These are phyloP conservation scores for Helicoverpa assulta DNA, from an alignment of 2,888 invertebrate genomes.

Conservation along the genomic window DNA sequence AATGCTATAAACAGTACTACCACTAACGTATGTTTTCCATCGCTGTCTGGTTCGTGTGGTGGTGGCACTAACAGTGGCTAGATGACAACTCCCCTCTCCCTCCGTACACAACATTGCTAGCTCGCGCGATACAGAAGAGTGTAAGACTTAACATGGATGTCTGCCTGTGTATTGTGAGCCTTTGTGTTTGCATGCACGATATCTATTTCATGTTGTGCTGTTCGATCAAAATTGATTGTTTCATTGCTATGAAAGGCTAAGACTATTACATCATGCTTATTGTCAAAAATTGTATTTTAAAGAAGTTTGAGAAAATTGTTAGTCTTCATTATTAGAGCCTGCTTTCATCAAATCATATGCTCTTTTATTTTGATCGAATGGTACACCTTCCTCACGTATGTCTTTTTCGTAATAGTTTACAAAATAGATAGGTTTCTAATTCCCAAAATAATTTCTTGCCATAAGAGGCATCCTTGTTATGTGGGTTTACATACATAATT, in stretches of 20 bases:
- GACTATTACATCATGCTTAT: neutral
- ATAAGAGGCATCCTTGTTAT: neutral
- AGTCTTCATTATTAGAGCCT: too few relatives aligned
- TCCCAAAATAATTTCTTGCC: neutral
- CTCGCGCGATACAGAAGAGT: constrained; percentile 92
- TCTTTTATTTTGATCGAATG: neutral
- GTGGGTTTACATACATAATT: neutral
- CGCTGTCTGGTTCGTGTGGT: constrained; percentile 74
- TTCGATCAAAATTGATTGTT: constrained; percentile 27
- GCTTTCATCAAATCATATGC: neutral
- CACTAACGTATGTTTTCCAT: constrained; percentile 80
- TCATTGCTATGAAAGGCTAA: neutral
- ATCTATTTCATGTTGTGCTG: constrained; percentile 9
- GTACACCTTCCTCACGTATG: neutral
- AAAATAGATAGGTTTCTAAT: neutral
- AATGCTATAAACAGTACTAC: constrained; percentile 57
- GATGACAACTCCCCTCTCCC: constrained; percentile 94
- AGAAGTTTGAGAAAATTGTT: too few relatives aligned
- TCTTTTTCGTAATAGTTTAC: neutral
- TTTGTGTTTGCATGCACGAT: constrained; percentile 61
- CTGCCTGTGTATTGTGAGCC: constrained; percentile 66
- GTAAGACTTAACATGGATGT: constrained; percentile 90
- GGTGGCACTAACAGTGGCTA: constrained; percentile 92
- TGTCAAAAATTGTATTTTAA: too few relatives aligned
- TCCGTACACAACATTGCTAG: constrained; percentile 92